Conservation (phyloP, 2,888 invertebrate species). For the Notodonta ziczac region DNA sequence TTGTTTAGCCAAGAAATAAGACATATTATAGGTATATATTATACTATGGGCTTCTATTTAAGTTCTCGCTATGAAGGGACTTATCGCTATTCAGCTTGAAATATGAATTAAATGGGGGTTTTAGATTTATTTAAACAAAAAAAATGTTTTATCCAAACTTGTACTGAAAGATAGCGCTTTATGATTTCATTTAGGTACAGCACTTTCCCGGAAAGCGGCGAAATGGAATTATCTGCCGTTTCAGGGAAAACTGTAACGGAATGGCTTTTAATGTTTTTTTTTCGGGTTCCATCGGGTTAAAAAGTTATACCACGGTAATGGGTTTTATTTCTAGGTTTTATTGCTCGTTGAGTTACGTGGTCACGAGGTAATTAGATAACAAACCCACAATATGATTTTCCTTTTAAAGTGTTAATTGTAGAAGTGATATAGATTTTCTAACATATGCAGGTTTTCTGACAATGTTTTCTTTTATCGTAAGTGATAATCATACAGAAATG, state of each 20-base stretch:
- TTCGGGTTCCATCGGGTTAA: constrained; percentile 41
- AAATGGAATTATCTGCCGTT: constrained; percentile 68
- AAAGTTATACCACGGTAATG: constrained; percentile 47
- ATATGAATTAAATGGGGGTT: too few relatives aligned
- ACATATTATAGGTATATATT: too few relatives aligned
- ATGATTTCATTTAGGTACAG: constrained; percentile 44
- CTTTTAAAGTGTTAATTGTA: too few relatives aligned
- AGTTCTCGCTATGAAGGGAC: too few relatives aligned
- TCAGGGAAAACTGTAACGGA: constrained; percentile 56
- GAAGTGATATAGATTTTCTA: too few relatives aligned
- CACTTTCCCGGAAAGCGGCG: constrained; percentile 48
- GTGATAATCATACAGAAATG: not conserved
- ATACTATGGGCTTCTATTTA: too few relatives aligned
- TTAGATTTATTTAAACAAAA: not conserved
- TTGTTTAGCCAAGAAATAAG: too few relatives aligned
- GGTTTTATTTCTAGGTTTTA: constrained; percentile 19
- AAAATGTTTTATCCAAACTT: constrained; percentile 14
- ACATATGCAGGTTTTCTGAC: too few relatives aligned
- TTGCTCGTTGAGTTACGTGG: constrained; percentile 20
- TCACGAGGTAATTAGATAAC: too few relatives aligned
- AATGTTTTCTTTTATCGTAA: too few relatives aligned
- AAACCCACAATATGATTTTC: too few relatives aligned
- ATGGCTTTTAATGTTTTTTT: constrained; percentile 61
- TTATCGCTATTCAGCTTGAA: too few relatives aligned
- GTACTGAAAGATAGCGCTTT: constrained; percentile 39